Evolutionary conservation across 2,888 invertebrate genomes (phyloP).

Genomic region (Automeris io): DNA sequence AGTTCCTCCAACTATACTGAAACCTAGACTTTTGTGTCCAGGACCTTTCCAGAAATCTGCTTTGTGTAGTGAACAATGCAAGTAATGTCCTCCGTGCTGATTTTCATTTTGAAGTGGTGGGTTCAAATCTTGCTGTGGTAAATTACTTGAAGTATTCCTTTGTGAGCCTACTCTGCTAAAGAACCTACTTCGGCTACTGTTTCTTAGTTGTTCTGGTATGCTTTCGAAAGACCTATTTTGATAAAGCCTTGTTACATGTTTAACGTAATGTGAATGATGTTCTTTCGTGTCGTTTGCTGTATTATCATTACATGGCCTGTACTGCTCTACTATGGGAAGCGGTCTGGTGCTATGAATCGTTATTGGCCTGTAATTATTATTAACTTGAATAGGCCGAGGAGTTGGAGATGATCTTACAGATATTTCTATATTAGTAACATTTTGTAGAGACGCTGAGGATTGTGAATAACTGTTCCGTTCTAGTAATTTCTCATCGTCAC

Average conservation of each 20-base stretch:
- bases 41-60: slow-evolving; percentile 88
- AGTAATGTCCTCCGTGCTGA: slow-evolving; percentile 45
- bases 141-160: slow-evolving; percentile 50
- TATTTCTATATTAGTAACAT: slow-evolving; percentile 71
- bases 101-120: slow-evolving; percentile 35
- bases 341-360: slow-evolving; percentile 58
- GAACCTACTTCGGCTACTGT: slow-evolving; percentile 59
- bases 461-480: slow-evolving; percentile 57
- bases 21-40: slow-evolving; percentile 90
- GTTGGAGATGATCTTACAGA: slow-evolving; percentile 55
- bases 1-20: slow-evolving; percentile 92
- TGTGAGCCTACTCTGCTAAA: slow-evolving; percentile 68
- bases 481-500: slow-evolving; percentile 70
- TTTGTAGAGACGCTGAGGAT: slow-evolving; percentile 60
- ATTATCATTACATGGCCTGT: slow-evolving; percentile 47
- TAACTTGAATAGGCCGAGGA: slow-evolving; percentile 38
- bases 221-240: slow-evolving; percentile 71
- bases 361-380: slow-evolving; percentile 66
- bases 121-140: slow-evolving; percentile 51
- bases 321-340: slow-evolving; percentile 36
- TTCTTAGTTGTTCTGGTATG: slow-evolving; percentile 66
- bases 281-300: slow-evolving; percentile 60
- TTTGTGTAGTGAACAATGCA: slow-evolving; percentile 53
- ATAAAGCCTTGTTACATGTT: slow-evolving; percentile 60
- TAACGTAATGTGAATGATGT: slow-evolving; percentile 61